Percentiles rank a stretch among this genome's conserved stretches.
Evolutionary conservation across 2,888 invertebrate species (phyloP).

Genomic region (Cacoxenus indagator): DNA sequence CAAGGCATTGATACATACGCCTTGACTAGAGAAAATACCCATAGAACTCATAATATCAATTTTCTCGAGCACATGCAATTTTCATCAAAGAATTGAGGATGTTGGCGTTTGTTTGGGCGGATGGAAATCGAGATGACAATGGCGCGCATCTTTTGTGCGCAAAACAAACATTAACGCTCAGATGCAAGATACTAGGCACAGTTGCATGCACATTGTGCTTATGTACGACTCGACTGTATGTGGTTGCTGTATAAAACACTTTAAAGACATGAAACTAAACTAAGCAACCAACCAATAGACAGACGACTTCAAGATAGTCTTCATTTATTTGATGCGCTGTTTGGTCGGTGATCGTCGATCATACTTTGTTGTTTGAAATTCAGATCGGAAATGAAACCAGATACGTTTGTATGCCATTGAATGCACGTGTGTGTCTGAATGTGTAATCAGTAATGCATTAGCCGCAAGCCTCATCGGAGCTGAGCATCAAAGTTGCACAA

Average conservation of each 20-base stretch:
- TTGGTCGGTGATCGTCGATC: not conserved
- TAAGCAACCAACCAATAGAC: not conserved
- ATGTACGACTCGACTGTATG: too few species aligned
- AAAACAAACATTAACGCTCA: not conserved
- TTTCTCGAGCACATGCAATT: constrained; percentile 43
- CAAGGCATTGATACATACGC: not conserved
- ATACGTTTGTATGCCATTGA: constrained; percentile 53
- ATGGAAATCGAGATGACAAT: constrained; percentile 29
- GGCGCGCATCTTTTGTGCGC: not conserved
- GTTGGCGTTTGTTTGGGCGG: not conserved
- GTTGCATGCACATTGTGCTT: too few species aligned
- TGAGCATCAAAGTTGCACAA: not conserved
- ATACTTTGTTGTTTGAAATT: constrained; percentile 34
- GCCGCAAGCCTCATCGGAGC: constrained; percentile 9
- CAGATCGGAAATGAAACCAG: constrained; percentile 69
- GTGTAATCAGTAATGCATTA: constrained; percentile 15
- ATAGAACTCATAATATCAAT: constrained; percentile 60
- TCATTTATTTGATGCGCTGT: constrained; percentile 10
- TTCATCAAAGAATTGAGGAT: not conserved
- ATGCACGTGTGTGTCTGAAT: not conserved
- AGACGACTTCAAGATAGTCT: not conserved
- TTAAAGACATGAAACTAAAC: too few species aligned
- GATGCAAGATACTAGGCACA: not conserved
- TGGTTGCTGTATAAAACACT: too few species aligned
- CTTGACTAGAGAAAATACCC: not conserved